A percentile compares a stretch with the other conserved stretches of the same genome.
Conservation (phyloP, 1,140 invertebrate species). For the Lepidotrigona ventralis region DNA sequence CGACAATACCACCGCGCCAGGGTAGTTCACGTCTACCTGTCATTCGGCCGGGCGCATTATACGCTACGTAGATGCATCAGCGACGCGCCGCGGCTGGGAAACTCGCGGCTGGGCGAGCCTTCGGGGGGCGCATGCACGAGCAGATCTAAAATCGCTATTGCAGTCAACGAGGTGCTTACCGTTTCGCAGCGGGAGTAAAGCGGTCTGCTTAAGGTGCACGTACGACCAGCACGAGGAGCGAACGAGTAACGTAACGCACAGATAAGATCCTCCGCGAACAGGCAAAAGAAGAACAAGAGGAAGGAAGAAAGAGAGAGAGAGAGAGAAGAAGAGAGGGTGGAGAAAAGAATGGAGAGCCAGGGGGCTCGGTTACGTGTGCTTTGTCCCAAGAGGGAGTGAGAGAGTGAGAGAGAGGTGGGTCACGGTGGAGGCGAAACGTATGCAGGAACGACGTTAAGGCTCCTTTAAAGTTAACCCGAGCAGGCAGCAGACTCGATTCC, state of each 20-base stretch:
- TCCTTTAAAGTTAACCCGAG: slow-evolving; percentile 56
- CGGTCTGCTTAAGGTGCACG: slow-evolving; percentile 55
- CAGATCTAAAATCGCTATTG: slow-evolving; percentile 68
- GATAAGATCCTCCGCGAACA: slow-evolving; percentile 66
- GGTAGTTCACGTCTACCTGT: slow-evolving; percentile 25
- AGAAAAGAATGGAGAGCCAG: background rate
- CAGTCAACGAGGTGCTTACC: slow-evolving; percentile 60
- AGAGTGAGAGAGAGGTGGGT: slow-evolving; percentile 29
- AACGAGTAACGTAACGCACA: slow-evolving; percentile 66
- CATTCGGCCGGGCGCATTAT: slow-evolving; percentile 36
- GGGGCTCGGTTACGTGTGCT: background rate
- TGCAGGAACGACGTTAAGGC: slow-evolving; percentile 63
- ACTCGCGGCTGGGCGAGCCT: background rate
- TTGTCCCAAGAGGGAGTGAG: too few relatives aligned
- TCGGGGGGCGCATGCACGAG: background rate
- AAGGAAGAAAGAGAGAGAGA: background rate
- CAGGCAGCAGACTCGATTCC: slow-evolving; percentile 50
- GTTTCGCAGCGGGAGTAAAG: slow-evolving; percentile 60
- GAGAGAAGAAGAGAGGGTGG: background rate
- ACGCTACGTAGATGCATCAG: slow-evolving; percentile 43
- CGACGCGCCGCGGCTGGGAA: slow-evolving; percentile 15
- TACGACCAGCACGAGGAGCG: slow-evolving; percentile 53
- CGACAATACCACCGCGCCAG: slow-evolving; percentile 1
- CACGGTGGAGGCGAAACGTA: slow-evolving; percentile 62
- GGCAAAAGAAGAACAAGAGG: background rate